These are phyloP conservation scores for Drosophila nr. fundita DNA, from an alignment of 2,888 invertebrate species.

Conservation along the genomic window DNA sequence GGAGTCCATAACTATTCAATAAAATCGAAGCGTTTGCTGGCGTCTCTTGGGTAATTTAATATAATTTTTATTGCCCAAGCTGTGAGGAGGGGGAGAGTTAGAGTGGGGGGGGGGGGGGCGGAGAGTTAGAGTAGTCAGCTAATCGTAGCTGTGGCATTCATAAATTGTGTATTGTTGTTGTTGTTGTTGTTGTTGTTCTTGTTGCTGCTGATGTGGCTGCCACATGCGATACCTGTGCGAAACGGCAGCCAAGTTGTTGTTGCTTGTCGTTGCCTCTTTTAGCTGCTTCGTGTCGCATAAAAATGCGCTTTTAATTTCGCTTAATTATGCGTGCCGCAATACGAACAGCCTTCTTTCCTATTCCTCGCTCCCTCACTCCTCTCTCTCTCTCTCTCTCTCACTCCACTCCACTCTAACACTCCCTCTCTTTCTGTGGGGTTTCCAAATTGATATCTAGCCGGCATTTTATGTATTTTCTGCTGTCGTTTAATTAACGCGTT, in stretches of 20 bases:
- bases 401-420: not conserved
- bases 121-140: slow-evolving; percentile 36
- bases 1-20: slow-evolving; percentile 64
- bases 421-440: not conserved
- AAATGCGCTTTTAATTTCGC: slow-evolving; percentile 78
- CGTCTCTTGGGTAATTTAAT: slow-evolving; percentile 78
- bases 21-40: slow-evolving; percentile 63
- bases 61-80: slow-evolving; percentile 80
- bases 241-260: slow-evolving; percentile 48
- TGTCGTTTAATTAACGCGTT: slow-evolving; percentile 74
- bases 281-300: slow-evolving; percentile 72
- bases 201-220: slow-evolving; percentile 57
- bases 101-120: not conserved
- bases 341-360: not conserved
- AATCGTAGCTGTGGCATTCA: slow-evolving; percentile 73
- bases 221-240: slow-evolving; percentile 80
- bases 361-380: not conserved
- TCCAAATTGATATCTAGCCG: slow-evolving; percentile 71
- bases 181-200: slow-evolving; percentile 21
- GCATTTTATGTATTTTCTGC: slow-evolving; percentile 61
- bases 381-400: not conserved
- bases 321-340: slow-evolving; percentile 69
- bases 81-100: not conserved
- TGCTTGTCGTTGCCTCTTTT: slow-evolving; percentile 39
- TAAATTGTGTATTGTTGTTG: slow-evolving; percentile 62